A percentile compares a stretch with the other conserved stretches of the same genome.
Evolutionary conservation across 2,113 vertebrate genomes (phyloP).

Genomic region (Chamaetylas fuelleborni): DNA sequence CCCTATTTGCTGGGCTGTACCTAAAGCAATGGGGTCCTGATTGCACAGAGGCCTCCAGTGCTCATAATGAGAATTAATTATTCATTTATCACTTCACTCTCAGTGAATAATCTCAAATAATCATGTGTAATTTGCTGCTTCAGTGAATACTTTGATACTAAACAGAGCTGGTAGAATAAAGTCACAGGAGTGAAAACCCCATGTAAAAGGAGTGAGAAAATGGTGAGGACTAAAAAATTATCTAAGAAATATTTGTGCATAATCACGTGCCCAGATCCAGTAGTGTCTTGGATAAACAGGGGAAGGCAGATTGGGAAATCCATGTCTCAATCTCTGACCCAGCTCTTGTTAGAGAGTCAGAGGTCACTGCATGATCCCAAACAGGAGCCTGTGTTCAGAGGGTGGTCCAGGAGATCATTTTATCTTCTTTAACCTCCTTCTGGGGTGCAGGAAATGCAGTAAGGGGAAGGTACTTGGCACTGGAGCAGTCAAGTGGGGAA

Average conservation of each 20-base stretch:
- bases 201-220: not conserved
- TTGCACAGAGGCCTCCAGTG: not conserved
- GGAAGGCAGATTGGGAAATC: not conserved
- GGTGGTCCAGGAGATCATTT: not conserved
- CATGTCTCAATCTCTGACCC: accelerated
- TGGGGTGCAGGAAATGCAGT: not conserved
- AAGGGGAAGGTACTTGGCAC: not conserved
- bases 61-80: slow-evolving; percentile 7
- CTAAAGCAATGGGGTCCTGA: not conserved
- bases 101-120: not conserved
- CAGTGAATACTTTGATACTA: not conserved
- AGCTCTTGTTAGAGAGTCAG: not conserved
- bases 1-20: accelerated
- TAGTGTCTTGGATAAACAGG: not conserved
- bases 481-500: not conserved
- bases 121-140: slow-evolving; percentile 19
- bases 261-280: not conserved
- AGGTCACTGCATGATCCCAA: not conserved
- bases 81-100: not conserved
- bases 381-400: accelerated
- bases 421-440: not conserved
- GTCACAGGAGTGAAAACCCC: not conserved
- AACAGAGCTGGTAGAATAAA: not conserved
- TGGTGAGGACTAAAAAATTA: not conserved
- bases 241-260: not conserved